Evolutionary conservation across 2,797 vertebrate species (phyloP).

Genomic region (Megaceryle alcyon): DNA sequence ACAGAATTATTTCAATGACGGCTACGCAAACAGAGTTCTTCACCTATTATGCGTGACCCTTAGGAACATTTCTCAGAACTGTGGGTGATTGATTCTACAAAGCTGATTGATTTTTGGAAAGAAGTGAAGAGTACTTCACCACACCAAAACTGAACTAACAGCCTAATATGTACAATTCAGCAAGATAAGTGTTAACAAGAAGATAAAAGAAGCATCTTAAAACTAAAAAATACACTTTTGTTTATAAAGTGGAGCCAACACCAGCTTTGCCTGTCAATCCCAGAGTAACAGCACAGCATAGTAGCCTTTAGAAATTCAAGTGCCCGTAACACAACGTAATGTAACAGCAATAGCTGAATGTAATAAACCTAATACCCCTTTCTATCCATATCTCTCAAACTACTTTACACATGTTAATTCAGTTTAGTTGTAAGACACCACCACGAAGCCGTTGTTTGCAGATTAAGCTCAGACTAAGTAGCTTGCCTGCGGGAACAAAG

Average conservation of each 20-base stretch:
- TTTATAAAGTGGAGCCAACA: not conserved
- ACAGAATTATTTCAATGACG: not conserved
- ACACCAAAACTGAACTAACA: not conserved
- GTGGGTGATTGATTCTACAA: not conserved
- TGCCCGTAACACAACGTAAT: not conserved
- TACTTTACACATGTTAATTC: not conserved
- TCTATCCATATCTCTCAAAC: not conserved
- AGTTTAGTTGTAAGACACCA: not conserved
- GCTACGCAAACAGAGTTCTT: not conserved
- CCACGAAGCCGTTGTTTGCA: not conserved
- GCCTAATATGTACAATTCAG: not conserved
- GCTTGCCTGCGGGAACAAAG: not conserved
- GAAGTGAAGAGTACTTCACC: not conserved
- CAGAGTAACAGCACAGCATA: not conserved
- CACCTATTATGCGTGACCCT: accelerated
- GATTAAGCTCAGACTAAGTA: not conserved
- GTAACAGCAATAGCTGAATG: not conserved
- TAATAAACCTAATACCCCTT: not conserved
- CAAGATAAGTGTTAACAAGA: not conserved
- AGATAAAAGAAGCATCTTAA: not conserved
- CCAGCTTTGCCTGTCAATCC: not conserved
- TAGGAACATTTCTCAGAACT: not conserved
- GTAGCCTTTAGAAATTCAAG: not conserved
- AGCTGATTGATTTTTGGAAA: not conserved
- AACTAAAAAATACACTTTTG: not conserved